Base-by-base conservation (phyloP, 1,140 invertebrate genomes). In the Micrasema longulum region DNA sequence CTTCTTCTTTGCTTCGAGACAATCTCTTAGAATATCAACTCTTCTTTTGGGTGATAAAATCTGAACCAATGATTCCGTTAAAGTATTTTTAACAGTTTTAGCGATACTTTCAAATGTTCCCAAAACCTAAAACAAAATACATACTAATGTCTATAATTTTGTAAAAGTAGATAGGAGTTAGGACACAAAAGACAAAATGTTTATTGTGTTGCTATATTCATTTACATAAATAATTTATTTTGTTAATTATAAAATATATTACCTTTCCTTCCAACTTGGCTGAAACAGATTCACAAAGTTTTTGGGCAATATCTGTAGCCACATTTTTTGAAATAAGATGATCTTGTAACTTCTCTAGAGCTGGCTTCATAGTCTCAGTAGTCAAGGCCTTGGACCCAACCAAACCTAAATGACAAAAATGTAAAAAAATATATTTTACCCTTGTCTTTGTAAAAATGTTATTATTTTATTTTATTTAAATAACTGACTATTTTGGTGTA, bases 261-360 rank as follows among this genome's bases (percentile, higher is more conserved):
- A 95, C 91, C 87, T 96, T 97, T 72, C 98, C 98, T 80, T 97
- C 94, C 7, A 99, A 85, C 80, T 98, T 98, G 0, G 87, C 86
- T 7, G 93, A 91, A 10, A 99, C 97, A 3, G 97, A 98, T 55
- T 99, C 94, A 80, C 98, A 99, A 10, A 99, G 85, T 80, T 98
- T 98, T 14, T 88, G 86, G 7, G 98, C 91, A 76, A 99, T 99
- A 76, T 99, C 98, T 0, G 95, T 84, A 26, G 98, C 98, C 1
- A 99, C 98, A 84, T 99, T 99, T 83, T 99, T 99, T 0, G 89
- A 87, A 76, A 99, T 99, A 23, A 99, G 87, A 83, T 98, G 97
- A 81, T 99, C 97, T 72, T 93, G 93, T 85, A 99, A 88, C 83
- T 99, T 98, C 52, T 99, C 97, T 70, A 99, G 83, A 38, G 91